Evolutionary conservation across 2,888 invertebrate genomes (phyloP).

Genomic region (Drosophila bunnanda): DNA sequence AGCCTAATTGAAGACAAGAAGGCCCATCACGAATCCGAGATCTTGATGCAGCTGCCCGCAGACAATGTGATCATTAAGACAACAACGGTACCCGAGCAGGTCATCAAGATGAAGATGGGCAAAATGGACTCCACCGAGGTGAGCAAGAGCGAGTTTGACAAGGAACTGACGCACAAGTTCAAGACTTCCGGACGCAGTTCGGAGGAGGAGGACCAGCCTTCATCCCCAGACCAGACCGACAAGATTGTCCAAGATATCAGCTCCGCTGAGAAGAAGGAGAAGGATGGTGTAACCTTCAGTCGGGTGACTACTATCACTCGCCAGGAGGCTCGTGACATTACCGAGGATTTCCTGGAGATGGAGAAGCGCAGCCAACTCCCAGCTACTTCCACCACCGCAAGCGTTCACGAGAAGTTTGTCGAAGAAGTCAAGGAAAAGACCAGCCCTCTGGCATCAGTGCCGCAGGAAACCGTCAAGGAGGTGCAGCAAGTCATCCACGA

Average conservation of each 20-base stretch:
- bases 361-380: slow-evolving; percentile 78
- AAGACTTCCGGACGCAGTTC: slow-evolving; percentile 82
- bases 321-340: slow-evolving; percentile 78
- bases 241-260: slow-evolving; percentile 71
- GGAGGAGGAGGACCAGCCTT: slow-evolving; percentile 69
- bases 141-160: slow-evolving; percentile 84
- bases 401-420: slow-evolving; percentile 70
- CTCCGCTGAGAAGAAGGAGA: slow-evolving; percentile 63
- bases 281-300: slow-evolving; percentile 57
- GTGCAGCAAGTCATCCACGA: slow-evolving; percentile 68
- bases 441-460: slow-evolving; percentile 48
- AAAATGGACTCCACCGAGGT: slow-evolving; percentile 83
- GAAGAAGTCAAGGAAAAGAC: slow-evolving; percentile 77
- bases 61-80: slow-evolving; percentile 85
- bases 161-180: slow-evolving; percentile 84
- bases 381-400: slow-evolving; percentile 44
- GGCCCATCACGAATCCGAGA: slow-evolving; percentile 85
- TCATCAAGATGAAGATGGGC: slow-evolving; percentile 84
- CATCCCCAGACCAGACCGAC: slow-evolving; percentile 67
- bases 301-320: slow-evolving; percentile 65
- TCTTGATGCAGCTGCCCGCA: slow-evolving; percentile 84
- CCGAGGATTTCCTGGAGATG: slow-evolving; percentile 80
- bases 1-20: slow-evolving; percentile 85
- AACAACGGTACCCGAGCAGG: slow-evolving; percentile 82
- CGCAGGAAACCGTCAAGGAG: slow-evolving; percentile 63